phyloP scores from a whole-genome alignment of 1,140 invertebrate genomes.

The Drosophila kohkoa region DNA sequence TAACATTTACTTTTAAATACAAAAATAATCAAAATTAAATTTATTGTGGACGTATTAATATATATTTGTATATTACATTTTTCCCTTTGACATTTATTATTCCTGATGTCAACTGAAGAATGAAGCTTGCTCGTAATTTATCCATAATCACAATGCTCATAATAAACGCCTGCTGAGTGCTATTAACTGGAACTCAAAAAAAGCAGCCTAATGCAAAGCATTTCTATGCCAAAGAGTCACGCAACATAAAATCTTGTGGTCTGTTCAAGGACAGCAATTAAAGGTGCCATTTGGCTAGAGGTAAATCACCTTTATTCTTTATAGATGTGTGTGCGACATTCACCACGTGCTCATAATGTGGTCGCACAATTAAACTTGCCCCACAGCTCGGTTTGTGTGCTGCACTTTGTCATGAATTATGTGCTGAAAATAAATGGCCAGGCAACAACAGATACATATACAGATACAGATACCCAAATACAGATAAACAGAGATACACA shows the following conservation, averaged over 20 bases:
- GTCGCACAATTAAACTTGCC: conserved; percentile 73
- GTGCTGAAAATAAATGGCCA: conserved; percentile 43
- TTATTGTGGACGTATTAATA: neutral
- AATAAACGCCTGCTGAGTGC: conserved; percentile 7
- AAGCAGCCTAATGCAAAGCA: neutral
- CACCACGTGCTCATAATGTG: conserved; percentile 70
- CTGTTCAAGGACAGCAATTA: conserved; percentile 35
- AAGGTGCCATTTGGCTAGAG: conserved; percentile 15
- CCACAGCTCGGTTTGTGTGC: conserved; percentile 21
- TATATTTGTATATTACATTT: neutral
- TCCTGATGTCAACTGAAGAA: neutral
- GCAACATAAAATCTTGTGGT: conserved; percentile 36
- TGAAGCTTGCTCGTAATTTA: conserved; percentile 1
- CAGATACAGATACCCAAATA: conserved; percentile 3
- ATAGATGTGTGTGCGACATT: neutral
- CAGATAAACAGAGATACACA: conserved; percentile 27
- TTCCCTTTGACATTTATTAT: conserved; percentile 1
- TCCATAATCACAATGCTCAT: neutral
- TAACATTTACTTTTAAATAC: too few relatives aligned
- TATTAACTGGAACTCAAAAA: conserved; percentile 11
- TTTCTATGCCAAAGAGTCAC: conserved; percentile 24
- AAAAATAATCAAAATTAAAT: too few relatives aligned
- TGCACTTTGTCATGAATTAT: conserved; percentile 67
- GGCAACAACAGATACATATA: conserved; percentile 5
- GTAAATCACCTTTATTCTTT: conserved; percentile 31